Evolutionary conservation across 2,888 invertebrate genomes (phyloP), one percentile per base, ranked within the genome.

Genomic region (Cheilosia pagana): DNA sequence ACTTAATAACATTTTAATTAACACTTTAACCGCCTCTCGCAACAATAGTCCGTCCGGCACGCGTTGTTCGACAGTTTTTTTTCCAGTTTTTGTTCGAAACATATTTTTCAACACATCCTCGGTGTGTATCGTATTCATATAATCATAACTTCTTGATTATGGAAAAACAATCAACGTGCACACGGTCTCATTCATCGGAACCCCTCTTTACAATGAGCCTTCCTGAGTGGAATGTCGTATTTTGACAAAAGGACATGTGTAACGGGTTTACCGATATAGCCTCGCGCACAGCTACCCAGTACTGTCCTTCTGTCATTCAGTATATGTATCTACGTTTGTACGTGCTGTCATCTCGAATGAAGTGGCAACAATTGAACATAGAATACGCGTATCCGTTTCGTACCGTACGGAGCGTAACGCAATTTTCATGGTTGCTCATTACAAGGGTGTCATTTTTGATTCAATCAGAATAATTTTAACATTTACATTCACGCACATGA

Each of bases 1-100:
- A 81, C 85, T 85, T 70, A 70, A 71, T 72, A 75, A 75, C 52
- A 71, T 81, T 85, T 81, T 81, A 81, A 85, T 85, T 85, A 85
- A 81, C 85, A 81, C 85, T 81, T 70, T 59, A 63, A 48, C n/a
- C 70, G 70, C 70, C 41, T 28, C 52, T 31, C 31, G 31, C 12
- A 71, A 81, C 71, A 81, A 83, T 83, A 67, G 41, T 87, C 78
- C 87, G 41, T 87, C 78, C 87, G 88, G 88, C 87, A 89, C 90
- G 89, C 88, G 90, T 90, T 89, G 10, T 78, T 48, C 21, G 35
- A 52, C 63, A 71, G 60, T 16, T 50, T 50, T 16, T 52, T 16
- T 53, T 35, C 53, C 16, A 41, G n/a, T 16, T 35, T 53, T 12
- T 52, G 12, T 41, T 50, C 2, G 1, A n/a, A 48, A 14, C 14